These are phyloP conservation scores for Chondrosia reniformis DNA, from an alignment of 37 sponge, comb jelly and placozoan genomes.

Conservation along the genomic window DNA sequence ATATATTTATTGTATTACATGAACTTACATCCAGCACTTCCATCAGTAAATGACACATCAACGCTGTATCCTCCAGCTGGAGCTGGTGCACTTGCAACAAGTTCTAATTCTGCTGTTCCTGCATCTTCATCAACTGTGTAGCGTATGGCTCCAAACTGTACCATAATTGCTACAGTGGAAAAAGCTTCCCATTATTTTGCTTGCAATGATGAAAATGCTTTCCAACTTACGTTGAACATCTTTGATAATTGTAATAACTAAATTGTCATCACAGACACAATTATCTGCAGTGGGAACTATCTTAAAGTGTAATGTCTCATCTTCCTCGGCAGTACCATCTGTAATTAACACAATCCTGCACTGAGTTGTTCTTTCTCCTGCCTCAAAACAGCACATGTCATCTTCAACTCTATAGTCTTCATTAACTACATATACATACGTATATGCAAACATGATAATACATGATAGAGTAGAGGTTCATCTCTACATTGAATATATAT, in stretches of 20 bases:
- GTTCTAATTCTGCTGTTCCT: background rate
- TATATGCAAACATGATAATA: too few relatives aligned
- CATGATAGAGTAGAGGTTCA: too few relatives aligned
- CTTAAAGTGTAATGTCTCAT: background rate
- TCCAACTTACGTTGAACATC: background rate
- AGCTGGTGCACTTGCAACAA: background rate
- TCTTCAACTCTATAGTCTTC: background rate
- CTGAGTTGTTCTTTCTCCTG: background rate
- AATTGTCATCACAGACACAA: background rate
- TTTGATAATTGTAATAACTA: background rate
- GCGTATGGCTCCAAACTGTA: background rate
- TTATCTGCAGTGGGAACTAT: background rate
- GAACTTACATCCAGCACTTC: background rate
- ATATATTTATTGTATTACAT: too few relatives aligned
- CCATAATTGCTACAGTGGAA: background rate
- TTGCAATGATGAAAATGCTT: background rate
- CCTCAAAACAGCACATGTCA: constrained; percentile 2
- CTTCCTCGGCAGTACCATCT: background rate
- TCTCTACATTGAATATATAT: too few relatives aligned
- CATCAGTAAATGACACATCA: background rate
- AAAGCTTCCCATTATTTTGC: background rate
- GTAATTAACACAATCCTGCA: background rate
- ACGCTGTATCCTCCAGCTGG: background rate
- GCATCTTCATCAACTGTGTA: background rate
- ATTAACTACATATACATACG: too few relatives aligned